phyloP scores from a whole-genome alignment of 2,888 invertebrate species.

The Drosophila pegasa region DNA sequence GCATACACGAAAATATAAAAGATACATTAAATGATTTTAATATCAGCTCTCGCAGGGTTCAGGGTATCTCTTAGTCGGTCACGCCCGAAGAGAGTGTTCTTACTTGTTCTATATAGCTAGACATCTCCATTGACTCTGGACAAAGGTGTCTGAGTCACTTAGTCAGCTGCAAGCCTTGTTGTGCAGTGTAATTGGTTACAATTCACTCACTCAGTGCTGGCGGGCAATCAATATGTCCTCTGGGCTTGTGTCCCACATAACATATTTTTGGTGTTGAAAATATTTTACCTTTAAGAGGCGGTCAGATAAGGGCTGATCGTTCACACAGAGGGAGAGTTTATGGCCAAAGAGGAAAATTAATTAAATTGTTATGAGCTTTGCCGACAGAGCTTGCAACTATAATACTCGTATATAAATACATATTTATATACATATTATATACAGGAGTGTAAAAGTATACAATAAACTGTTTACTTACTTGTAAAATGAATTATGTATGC shows the following conservation, averaged over 20 bases:
- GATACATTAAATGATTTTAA: no score
- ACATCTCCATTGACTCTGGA: no score
- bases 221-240: neutral
- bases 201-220: neutral
- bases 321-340: neutral
- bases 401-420: neutral
- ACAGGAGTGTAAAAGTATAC: neutral
- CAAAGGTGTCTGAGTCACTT: no score
- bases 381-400: neutral
- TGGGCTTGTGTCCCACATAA: neutral
- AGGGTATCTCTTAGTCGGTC: no score
- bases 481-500: slow-evolving; percentile 38
- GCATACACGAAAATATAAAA: no score
- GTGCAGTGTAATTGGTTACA: neutral
- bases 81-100: no score
- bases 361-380: slow-evolving; percentile 38
- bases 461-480: slow-evolving; percentile 39
- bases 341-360: slow-evolving; percentile 35
- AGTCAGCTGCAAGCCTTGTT: no score
- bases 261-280: slow-evolving; percentile 15
- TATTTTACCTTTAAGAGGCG: slow-evolving; percentile 3
- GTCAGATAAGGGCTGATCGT: neutral
- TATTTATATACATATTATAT: neutral
- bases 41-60: no score
- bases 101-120: no score